Percentiles rank a stretch among this genome's conserved stretches.
These are phyloP conservation scores for Clitarchus hookeri DNA, from an alignment of 2,888 invertebrate species.

Conservation along the genomic window DNA sequence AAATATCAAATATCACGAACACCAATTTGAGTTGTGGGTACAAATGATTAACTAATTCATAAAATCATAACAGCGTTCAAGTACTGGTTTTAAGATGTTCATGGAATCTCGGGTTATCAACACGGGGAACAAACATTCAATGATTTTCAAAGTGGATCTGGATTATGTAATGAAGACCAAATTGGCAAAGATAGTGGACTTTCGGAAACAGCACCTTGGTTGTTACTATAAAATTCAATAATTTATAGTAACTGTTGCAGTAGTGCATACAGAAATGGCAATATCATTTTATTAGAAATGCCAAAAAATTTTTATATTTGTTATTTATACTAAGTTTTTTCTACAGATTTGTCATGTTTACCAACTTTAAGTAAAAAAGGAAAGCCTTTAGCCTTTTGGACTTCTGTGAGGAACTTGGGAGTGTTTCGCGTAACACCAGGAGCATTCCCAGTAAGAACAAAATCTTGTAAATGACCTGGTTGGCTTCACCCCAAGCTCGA, in stretches of 20 bases:
- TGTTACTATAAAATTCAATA: background rate
- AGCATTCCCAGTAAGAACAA: background rate
- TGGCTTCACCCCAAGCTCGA: background rate
- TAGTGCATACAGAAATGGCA: background rate
- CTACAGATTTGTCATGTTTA: background rate
- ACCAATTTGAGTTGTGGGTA: background rate
- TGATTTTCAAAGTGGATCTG: background rate
- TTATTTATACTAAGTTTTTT: background rate
- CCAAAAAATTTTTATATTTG: background rate
- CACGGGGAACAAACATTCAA: background rate
- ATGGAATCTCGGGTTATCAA: background rate
- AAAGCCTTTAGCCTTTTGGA: background rate
- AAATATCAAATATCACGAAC: background rate
- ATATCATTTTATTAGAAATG: background rate
- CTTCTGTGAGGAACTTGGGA: background rate
- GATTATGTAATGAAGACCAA: background rate
- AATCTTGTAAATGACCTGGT: background rate
- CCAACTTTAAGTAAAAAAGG: conserved; percentile 7
- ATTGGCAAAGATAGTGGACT: background rate
- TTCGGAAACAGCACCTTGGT: background rate
- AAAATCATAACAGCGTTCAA: background rate
- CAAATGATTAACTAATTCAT: background rate
- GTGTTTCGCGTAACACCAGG: background rate
- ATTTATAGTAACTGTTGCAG: background rate
- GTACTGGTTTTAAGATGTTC: background rate